Evolutionary conservation across 2,888 invertebrate species (phyloP).

Genomic region (Parnassius smintheus): DNA sequence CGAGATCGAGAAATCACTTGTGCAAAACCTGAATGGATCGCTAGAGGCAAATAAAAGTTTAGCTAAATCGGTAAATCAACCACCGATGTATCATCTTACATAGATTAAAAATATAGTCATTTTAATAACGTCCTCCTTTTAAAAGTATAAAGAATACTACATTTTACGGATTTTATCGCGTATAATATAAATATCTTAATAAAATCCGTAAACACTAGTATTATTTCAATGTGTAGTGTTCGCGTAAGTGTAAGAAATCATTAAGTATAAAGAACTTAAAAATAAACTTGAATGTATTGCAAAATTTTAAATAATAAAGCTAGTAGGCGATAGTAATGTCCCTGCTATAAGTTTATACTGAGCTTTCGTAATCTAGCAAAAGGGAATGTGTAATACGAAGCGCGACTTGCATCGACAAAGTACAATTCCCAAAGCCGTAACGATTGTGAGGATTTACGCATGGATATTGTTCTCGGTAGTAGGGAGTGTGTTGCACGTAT

Average conservation of each 20-base stretch:
- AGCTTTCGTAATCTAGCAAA: conserved; percentile 44
- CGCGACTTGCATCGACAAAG: conserved; percentile 55
- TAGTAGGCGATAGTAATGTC: conserved; percentile 14
- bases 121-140: not conserved
- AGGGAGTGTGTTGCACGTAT: conserved; percentile 5
- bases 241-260: no score
- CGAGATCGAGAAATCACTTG: no score
- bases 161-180: no score
- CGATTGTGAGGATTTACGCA: conserved; percentile 69
- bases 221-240: no score
- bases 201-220: no score
- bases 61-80: no score
- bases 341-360: conserved; percentile 17
- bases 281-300: not conserved
- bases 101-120: no score
- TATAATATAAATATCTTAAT: no score
- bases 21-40: no score
- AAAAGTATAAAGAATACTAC: not conserved
- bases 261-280: not conserved
- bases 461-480: conserved; percentile 48
- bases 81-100: no score
- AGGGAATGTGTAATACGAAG: conserved; percentile 61
- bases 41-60: no score
- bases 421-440: conserved; percentile 65
- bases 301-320: not conserved